Evolutionary conservation across 2,113 vertebrate genomes (phyloP).

Genomic region (Smithornis capensis): DNA sequence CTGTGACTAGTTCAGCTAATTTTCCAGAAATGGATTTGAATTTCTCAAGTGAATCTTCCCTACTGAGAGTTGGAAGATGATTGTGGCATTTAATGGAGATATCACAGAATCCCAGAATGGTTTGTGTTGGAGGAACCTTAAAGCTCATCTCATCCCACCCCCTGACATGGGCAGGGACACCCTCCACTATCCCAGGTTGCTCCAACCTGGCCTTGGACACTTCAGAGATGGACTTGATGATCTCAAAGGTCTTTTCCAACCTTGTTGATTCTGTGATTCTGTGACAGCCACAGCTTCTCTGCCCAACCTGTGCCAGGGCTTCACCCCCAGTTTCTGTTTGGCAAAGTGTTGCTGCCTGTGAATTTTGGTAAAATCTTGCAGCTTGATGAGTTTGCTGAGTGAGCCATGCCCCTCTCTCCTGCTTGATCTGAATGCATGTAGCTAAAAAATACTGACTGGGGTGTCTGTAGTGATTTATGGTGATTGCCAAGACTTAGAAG

Average conservation of each 20-base stretch:
- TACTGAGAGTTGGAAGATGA: not conserved
- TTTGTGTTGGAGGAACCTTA: not conserved
- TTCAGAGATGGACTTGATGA: not conserved
- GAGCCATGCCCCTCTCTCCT: not conserved
- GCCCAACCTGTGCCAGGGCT: not conserved
- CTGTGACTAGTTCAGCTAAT: not conserved
- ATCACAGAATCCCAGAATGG: not conserved
- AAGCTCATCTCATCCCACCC: accelerated
- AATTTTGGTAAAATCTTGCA: not conserved
- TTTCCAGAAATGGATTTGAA: not conserved
- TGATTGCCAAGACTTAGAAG: not conserved
- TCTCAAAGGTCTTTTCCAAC: too few species aligned
- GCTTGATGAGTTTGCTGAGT: not conserved
- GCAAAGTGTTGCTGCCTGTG: not conserved
- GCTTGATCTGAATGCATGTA: not conserved
- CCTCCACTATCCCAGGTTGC: accelerated
- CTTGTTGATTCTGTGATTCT: too few species aligned
- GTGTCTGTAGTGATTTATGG: accelerated
- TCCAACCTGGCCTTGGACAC: not conserved
- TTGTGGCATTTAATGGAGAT: not conserved
- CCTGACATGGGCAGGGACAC: not conserved
- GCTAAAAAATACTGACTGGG: not conserved
- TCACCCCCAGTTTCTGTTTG: not conserved
- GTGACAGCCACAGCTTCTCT: not conserved
- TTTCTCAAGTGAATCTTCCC: not conserved